Evolutionary conservation across 2,888 invertebrate species (phyloP), one percentile per base, ranked within the genome.

Genomic region (Heteropelma amictum): DNA sequence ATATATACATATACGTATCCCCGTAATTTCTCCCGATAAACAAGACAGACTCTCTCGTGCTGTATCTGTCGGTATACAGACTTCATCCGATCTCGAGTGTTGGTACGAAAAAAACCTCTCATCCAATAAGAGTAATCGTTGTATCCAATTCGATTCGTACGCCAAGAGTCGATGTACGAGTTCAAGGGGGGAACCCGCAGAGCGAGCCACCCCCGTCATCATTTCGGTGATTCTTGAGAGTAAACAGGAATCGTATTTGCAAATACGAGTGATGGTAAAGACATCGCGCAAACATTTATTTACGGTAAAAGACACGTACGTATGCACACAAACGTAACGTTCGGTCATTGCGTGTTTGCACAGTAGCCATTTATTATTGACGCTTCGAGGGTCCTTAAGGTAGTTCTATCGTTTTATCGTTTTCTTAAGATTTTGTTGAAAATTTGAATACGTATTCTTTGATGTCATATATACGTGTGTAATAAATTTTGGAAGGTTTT

Each of bases 111-210:
- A 33, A 47, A 12, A 45, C 30, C n/a, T n/a, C n/a, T n/a, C 12
- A 47, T 23, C 47, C 61, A 61, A 61, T 47, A 61, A 61, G 47
- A 45, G 33, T 61, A 61, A 61, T 61, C 61, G 61, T 61, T 47
- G 47, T 47, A 47, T 23, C 47, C 47, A 61, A 61, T 61, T 61
- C 61, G 61, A 61, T 61, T 26, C 33, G 47, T 35, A 47, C 61
- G 47, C 61, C n/a, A 35, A 42, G 30, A 42, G 45, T 45, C 30
- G 45, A 61, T n/a, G n/a, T n/a, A n/a, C 21, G 33, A 47, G 61
- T 61, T 61, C 17, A 33, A 47, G 42, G 21, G 6, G n/a, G 30
- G 7, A 19, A 60, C 4, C 60, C 30, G 5, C 10, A 33, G 45
- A 60, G 40, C 8, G 42, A 42, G 42, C 10, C 21, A 10, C 10